Conservation (phyloP, 2,797 vertebrate genomes). For the Gymnopithys bicolor region DNA sequence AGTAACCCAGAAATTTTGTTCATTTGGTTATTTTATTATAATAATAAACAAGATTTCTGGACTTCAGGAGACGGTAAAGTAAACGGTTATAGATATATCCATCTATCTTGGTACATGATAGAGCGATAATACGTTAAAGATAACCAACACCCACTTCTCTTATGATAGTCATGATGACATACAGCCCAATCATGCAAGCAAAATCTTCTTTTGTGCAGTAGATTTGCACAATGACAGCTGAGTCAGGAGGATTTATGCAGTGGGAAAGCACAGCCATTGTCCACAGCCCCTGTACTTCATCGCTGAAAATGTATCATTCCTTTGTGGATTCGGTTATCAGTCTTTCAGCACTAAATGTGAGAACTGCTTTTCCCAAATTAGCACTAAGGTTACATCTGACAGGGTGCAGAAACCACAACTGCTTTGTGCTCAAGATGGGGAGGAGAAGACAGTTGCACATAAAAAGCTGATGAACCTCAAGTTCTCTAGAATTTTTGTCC, state of each 20-base stretch:
- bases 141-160: constrained; percentile 41
- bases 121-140: constrained; percentile 27
- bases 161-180: constrained; percentile 38
- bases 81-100: neutral
- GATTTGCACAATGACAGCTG: constrained; percentile 62
- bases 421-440: neutral
- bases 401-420: constrained; percentile 62
- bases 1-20: neutral
- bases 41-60: neutral
- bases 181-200: constrained; percentile 51
- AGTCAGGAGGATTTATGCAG: constrained; percentile 70
- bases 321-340: constrained; percentile 67
- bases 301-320: constrained; percentile 58
- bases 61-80: neutral
- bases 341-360: constrained; percentile 74
- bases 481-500: neutral
- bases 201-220: constrained; percentile 63
- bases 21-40: neutral
- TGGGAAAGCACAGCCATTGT: constrained; percentile 66
- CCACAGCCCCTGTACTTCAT: constrained; percentile 57
- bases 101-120: constrained; percentile 1
- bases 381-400: constrained; percentile 62
- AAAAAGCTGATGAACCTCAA: neutral
- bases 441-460: neutral
- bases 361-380: constrained; percentile 75